Evolutionary conservation across 2,888 invertebrate species (phyloP).

Genomic region (Polymixis lichenea): DNA sequence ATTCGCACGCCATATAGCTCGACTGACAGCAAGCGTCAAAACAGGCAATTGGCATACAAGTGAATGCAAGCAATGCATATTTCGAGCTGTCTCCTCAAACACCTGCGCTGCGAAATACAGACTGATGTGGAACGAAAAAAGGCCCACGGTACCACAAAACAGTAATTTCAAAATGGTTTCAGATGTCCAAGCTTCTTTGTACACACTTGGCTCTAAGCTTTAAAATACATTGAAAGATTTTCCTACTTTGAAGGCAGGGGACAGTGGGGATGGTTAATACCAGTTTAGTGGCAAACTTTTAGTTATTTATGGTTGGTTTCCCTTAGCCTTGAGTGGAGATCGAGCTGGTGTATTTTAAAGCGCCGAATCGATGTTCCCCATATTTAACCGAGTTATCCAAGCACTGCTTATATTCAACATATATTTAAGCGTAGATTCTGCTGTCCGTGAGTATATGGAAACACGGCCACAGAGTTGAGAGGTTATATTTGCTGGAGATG

Average conservation of each 20-base stretch:
- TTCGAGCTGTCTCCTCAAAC: background rate
- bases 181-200: background rate
- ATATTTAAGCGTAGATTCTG: constrained; percentile 43
- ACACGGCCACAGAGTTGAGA: constrained; percentile 34
- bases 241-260: constrained; percentile 66
- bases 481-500: constrained; percentile 33
- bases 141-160: background rate
- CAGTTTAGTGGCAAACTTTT: constrained; percentile 52
- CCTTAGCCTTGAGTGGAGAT: constrained; percentile 67
- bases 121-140: background rate
- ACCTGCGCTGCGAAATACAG: background rate
- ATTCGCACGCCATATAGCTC: background rate
- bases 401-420: constrained; percentile 28
- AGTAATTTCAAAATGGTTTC: background rate
- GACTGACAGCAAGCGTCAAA: background rate
- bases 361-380: constrained; percentile 59
- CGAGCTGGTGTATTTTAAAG: constrained; percentile 66
- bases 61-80: background rate
- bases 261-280: constrained; percentile 57
- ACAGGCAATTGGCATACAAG: no score
- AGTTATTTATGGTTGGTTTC: constrained; percentile 57
- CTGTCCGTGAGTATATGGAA: constrained; percentile 32
- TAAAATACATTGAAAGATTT: constrained; percentile 67
- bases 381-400: constrained; percentile 52
- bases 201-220: constrained; percentile 63